Percentiles rank a stretch among this genome's conserved stretches.
phyloP scores from a whole-genome alignment of 2,113 vertebrate species.

The Thunnus maccoyii region DNA sequence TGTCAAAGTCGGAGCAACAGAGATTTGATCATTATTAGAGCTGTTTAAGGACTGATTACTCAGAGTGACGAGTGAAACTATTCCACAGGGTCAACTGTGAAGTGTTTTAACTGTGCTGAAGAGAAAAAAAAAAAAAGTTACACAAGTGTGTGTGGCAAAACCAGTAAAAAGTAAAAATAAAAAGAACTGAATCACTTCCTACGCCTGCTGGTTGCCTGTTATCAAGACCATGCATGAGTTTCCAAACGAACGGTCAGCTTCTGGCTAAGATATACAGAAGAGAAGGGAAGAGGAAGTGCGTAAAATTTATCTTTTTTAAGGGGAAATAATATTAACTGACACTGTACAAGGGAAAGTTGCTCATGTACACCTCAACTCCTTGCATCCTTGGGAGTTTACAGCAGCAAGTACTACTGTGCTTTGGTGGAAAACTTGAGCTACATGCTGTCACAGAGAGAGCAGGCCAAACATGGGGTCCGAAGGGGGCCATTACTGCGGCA shows the following conservation, averaged over 20 bases:
- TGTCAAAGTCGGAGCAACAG: slow-evolving; percentile 71
- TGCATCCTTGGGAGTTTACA: background rate
- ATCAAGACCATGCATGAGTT: slow-evolving; percentile 73
- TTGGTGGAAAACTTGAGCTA: slow-evolving; percentile 30
- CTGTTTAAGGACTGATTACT: slow-evolving; percentile 64
- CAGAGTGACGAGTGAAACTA: slow-evolving; percentile 53
- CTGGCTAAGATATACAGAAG: slow-evolving; percentile 58
- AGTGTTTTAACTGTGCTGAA: slow-evolving; percentile 48
- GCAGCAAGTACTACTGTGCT: slow-evolving; percentile 24
- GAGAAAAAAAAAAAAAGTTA: slow-evolving; percentile 47
- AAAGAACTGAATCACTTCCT: slow-evolving; percentile 82
- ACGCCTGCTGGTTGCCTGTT: slow-evolving; percentile 63
- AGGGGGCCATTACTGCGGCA: slow-evolving; percentile 53
- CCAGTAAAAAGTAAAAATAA: slow-evolving; percentile 60
- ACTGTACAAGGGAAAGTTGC: slow-evolving; percentile 19
- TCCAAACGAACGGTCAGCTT: slow-evolving; percentile 71
- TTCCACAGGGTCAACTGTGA: slow-evolving; percentile 70
- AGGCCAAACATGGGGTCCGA: slow-evolving; percentile 53
- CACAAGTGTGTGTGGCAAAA: slow-evolving; percentile 36
- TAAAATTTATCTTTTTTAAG: slow-evolving; percentile 21
- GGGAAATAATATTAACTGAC: slow-evolving; percentile 61
- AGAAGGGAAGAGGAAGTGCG: slow-evolving; percentile 57
- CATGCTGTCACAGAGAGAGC: slow-evolving; percentile 44
- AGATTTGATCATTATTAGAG: slow-evolving; percentile 77
- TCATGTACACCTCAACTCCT: background rate